These are phyloP conservation scores for Sinelater perroti DNA, from an alignment of 2,888 invertebrate species.

Conservation along the genomic window DNA sequence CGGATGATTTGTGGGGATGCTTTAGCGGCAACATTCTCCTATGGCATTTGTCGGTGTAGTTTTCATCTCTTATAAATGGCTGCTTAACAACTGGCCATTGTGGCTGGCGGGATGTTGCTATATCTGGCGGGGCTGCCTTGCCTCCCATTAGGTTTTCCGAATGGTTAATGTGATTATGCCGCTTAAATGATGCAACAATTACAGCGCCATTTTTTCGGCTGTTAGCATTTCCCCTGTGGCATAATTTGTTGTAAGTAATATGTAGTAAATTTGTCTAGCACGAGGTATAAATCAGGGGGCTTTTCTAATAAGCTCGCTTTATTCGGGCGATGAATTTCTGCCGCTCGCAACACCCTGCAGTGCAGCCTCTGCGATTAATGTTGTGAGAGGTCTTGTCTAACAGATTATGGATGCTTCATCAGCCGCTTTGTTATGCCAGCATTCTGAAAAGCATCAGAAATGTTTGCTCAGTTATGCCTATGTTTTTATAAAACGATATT, in stretches of 20 bases:
- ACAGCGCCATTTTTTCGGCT: too few species aligned
- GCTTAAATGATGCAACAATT: too few species aligned
- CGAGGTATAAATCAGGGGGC: slow-evolving; percentile 6
- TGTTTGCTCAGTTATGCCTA: too few species aligned
- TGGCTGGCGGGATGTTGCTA: slow-evolving; percentile 8
- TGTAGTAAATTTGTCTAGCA: slow-evolving; percentile 7
- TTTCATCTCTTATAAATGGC: slow-evolving; percentile 44
- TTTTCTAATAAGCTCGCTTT: slow-evolving; percentile 9
- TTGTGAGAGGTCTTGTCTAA: too few species aligned
- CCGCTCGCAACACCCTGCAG: slow-evolving; percentile 1
- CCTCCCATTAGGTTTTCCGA: slow-evolving; percentile 19
- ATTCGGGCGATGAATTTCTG: slow-evolving; percentile 3
- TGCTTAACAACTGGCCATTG: slow-evolving; percentile 33
- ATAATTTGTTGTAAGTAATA: too few species aligned
- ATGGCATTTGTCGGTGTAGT: slow-evolving; percentile 43
- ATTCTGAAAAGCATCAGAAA: too few species aligned
- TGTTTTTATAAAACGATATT: too few species aligned
- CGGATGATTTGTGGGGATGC: slow-evolving; percentile 47
- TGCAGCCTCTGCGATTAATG: neutral
- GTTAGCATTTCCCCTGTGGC: too few species aligned
- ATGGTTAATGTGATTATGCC: slow-evolving; percentile 4
- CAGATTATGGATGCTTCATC: too few species aligned
- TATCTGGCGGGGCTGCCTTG: slow-evolving; percentile 11
- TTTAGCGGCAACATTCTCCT: slow-evolving; percentile 45
- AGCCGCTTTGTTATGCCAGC: too few species aligned